These are phyloP conservation scores for Sarotherodon lohbergeri DNA, from an alignment of 2,113 vertebrate species.

Conservation along the genomic window DNA sequence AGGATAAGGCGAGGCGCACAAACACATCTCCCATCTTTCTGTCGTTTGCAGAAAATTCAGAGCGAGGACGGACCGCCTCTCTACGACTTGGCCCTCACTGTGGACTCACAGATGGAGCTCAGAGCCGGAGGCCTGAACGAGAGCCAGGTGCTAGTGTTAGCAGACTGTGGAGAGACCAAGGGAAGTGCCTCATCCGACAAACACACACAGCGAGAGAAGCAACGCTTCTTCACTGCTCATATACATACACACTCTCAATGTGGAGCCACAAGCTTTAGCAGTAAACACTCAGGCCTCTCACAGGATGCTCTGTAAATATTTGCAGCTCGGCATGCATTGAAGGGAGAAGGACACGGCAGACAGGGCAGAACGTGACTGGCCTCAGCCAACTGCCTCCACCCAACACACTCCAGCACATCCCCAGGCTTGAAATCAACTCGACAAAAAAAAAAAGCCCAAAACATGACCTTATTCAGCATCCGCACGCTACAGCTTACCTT, in stretches of 20 bases:
- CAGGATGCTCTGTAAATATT: slow-evolving; percentile 72
- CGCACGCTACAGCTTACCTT: neutral
- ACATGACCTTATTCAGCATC: slow-evolving; percentile 25
- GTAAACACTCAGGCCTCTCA: slow-evolving; percentile 67
- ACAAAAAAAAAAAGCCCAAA: neutral
- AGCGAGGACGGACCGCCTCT: neutral
- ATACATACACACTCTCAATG: neutral
- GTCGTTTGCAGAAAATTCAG: neutral
- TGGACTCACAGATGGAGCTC: slow-evolving; percentile 9
- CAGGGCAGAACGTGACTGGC: slow-evolving; percentile 19
- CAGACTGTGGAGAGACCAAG: slow-evolving; percentile 43
- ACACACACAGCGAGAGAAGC: slow-evolving; percentile 5
- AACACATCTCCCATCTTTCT: slow-evolving; percentile 5
- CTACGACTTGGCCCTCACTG: neutral
- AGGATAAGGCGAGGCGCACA: slow-evolving; percentile 30
- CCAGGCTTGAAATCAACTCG: neutral
- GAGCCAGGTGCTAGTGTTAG: slow-evolving; percentile 44
- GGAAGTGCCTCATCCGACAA: slow-evolving; percentile 53
- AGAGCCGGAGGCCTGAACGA: neutral
- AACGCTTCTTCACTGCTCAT: neutral
- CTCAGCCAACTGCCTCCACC: neutral
- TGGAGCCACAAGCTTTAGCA: slow-evolving; percentile 27
- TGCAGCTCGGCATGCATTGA: slow-evolving; percentile 32
- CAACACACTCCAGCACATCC: neutral
- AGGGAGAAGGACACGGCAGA: slow-evolving; percentile 14